Evolutionary conservation across 2,888 invertebrate genomes (phyloP).

Genomic region (Ornithoptera priamus): DNA sequence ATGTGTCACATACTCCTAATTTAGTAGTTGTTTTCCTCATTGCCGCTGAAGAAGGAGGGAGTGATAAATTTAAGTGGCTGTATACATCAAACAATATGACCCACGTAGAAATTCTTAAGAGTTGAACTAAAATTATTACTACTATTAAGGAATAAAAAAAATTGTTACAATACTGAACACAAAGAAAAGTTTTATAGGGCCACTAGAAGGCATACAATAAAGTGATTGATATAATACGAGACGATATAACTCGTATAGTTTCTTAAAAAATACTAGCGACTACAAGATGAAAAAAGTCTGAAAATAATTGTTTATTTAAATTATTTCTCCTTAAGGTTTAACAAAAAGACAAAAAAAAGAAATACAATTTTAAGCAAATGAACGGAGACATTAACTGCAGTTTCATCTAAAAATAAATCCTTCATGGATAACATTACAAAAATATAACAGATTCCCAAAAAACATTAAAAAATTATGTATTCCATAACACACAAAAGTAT

Average conservation of each 20-base stretch:
- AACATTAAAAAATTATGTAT: neutral
- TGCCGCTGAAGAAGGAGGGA: slow-evolving; percentile 64
- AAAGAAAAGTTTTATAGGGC: too few relatives aligned
- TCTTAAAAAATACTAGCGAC: too few relatives aligned
- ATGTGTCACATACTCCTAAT: slow-evolving; percentile 56
- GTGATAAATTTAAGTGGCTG: slow-evolving; percentile 50
- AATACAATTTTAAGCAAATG: too few relatives aligned
- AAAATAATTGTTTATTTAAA: too few relatives aligned
- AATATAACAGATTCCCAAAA: neutral
- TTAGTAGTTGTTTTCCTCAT: slow-evolving; percentile 58
- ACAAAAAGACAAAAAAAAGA: too few relatives aligned
- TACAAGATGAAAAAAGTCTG: too few relatives aligned
- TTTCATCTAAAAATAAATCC: too few relatives aligned
- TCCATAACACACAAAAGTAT: neutral
- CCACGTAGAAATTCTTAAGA: slow-evolving; percentile 39
- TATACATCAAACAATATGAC: slow-evolving; percentile 47
- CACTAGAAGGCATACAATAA: too few relatives aligned
- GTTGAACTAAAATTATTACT: slow-evolving; percentile 31
- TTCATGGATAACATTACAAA: too few relatives aligned
- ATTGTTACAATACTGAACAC: slow-evolving; percentile 37
- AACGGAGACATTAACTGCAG: neutral
- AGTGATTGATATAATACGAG: too few relatives aligned
- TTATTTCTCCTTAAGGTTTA: too few relatives aligned
- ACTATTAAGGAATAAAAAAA: slow-evolving; percentile 30
- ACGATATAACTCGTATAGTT: too few relatives aligned